Conservation (phyloP, 2,797 vertebrate genomes). For the Mus spretus region DNA sequence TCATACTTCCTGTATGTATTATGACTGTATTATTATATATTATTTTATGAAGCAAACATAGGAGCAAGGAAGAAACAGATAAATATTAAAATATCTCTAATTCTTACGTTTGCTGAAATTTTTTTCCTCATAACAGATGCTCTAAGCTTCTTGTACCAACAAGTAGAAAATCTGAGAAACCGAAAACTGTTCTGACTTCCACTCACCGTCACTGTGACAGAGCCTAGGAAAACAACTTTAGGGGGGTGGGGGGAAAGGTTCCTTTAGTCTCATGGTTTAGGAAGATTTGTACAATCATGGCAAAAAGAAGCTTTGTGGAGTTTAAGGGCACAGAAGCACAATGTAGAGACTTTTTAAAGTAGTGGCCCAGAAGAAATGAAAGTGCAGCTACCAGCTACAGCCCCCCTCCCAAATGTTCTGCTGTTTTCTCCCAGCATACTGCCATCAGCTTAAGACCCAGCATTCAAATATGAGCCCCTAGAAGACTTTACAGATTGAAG, state of each 20-base stretch:
- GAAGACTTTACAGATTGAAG: neutral
- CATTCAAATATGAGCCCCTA: neutral
- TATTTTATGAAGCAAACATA: constrained; percentile 5
- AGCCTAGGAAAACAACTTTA: neutral
- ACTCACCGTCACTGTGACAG: neutral
- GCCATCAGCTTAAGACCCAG: too few relatives aligned
- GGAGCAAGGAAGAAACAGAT: constrained; percentile 16
- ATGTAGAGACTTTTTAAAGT: neutral
- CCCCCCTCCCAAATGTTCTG: neutral
- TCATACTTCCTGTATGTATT: neutral
- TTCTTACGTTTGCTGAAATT: neutral
- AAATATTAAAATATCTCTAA: constrained; percentile 17
- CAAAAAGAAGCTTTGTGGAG: neutral
- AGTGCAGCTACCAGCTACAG: neutral
- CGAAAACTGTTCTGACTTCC: neutral
- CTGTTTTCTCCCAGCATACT: neutral
- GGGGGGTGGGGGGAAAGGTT: too few relatives aligned
- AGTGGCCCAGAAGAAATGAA: neutral
- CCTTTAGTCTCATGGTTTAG: too few relatives aligned
- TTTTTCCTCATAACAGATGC: neutral
- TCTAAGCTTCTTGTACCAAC: neutral
- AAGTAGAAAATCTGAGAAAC: neutral
- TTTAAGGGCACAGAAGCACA: neutral
- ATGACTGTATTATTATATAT: neutral
- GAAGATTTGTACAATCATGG: too few relatives aligned